Evolutionary conservation across 92 coral and sea anemone species (phyloP).

Genomic region (Scolanthus callimorphus): DNA sequence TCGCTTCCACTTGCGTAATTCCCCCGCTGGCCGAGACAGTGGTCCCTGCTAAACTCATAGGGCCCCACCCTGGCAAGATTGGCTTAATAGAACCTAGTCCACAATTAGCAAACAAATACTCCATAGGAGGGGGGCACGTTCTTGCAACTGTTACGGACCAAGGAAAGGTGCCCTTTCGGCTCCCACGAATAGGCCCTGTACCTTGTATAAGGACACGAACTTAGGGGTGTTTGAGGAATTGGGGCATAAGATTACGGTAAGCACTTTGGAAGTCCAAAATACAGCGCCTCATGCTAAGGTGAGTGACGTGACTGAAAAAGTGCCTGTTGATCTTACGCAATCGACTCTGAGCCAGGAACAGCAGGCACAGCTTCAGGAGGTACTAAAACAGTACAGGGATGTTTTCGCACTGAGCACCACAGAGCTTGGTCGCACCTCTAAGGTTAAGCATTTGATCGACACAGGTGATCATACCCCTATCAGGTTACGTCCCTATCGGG

Average conservation of each 20-base stretch:
- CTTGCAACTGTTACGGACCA: conserved; percentile 16
- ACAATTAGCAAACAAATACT: conserved; percentile 22
- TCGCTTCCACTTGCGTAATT: conserved; percentile 10
- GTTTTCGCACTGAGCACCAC: conserved; percentile 15
- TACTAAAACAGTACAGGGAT: conserved; percentile 25
- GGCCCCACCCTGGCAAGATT: conserved; percentile 5
- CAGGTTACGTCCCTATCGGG: no score
- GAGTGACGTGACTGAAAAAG: background rate
- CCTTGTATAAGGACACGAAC: conserved; percentile 22
- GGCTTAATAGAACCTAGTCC: conserved; percentile 43
- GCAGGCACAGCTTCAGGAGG: background rate
- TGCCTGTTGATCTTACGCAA: conserved; percentile 1
- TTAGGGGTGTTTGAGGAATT: conserved; percentile 15
- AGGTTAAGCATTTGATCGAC: conserved; percentile 31
- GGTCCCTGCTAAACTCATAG: conserved; percentile 23
- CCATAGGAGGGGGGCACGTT: conserved; percentile 21
- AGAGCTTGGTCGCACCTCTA: conserved; percentile 39
- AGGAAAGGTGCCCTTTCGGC: conserved; percentile 19
- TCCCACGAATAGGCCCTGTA: conserved; percentile 18
- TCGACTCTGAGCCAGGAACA: conserved; percentile 12
- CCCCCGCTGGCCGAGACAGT: conserved; percentile 48
- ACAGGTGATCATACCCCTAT: no score
- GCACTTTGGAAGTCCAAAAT: background rate
- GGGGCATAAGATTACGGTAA: background rate
- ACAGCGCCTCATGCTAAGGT: background rate